Percentiles rank a stretch among this genome's conserved stretches.
Evolutionary conservation across 2,797 vertebrate genomes (phyloP).

Genomic region (Mus minutoides): DNA sequence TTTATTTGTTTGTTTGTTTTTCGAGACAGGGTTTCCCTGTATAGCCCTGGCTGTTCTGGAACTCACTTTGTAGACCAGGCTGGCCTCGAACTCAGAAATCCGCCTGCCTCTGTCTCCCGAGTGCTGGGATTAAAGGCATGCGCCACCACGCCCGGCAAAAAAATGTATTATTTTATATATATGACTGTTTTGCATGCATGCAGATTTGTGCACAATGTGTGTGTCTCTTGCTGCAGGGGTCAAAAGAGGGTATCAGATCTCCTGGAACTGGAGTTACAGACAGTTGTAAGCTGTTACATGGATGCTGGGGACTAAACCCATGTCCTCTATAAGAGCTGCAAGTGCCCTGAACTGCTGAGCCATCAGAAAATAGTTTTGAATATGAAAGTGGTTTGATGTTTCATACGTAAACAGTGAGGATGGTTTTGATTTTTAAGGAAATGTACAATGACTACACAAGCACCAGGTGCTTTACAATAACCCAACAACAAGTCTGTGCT

Average conservation of each 20-base stretch:
- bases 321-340: background rate
- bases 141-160: too few relatives aligned
- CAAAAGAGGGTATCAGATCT: background rate
- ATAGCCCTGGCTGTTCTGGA: too few relatives aligned
- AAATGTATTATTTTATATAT: background rate
- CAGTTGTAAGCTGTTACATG: background rate
- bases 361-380: background rate
- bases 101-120: too few relatives aligned
- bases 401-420: background rate
- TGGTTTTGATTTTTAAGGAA: conserved; percentile 18
- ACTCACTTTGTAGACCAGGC: too few relatives aligned
- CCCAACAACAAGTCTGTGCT: conserved; percentile 22
- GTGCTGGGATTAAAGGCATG: too few relatives aligned
- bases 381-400: background rate
- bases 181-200: background rate
- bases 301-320: background rate
- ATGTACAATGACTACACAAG: background rate
- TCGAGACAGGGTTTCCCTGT: too few relatives aligned
- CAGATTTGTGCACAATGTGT: background rate
- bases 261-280: background rate
- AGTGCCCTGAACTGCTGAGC: background rate
- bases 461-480: conserved; percentile 6
- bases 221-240: background rate
- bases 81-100: too few relatives aligned
- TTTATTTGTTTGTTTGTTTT: background rate